Evolutionary conservation across 2,888 invertebrate species (phyloP).

Genomic region (Tridacna gigas): DNA sequence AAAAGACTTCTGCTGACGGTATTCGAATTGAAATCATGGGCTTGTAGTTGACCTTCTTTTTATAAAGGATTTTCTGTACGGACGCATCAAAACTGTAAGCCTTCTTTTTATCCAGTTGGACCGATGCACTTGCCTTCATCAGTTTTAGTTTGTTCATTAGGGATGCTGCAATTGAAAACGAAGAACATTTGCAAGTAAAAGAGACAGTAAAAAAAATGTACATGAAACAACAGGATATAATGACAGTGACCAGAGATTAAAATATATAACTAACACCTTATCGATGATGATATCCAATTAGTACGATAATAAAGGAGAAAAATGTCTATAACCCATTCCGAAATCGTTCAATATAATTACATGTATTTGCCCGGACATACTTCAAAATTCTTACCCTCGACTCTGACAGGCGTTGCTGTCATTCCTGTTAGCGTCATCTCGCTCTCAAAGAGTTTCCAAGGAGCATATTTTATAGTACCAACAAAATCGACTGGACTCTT

Average conservation of each 20-base stretch:
- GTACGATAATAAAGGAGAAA: too few relatives aligned
- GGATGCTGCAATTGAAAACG: background rate
- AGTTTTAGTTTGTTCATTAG: conserved; percentile 58
- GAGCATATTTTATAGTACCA: conserved; percentile 63
- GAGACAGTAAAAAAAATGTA: too few relatives aligned
- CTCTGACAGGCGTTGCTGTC: conserved; percentile 59
- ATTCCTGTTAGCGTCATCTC: conserved; percentile 70
- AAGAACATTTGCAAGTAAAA: too few relatives aligned
- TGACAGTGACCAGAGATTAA: too few relatives aligned
- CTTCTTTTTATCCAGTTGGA: conserved; percentile 30
- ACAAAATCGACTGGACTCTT: conserved; percentile 44
- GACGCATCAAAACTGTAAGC: conserved; percentile 61
- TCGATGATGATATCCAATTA: too few relatives aligned
- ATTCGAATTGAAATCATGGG: conserved; percentile 59
- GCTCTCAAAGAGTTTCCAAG: conserved; percentile 62
- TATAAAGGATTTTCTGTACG: conserved; percentile 55
- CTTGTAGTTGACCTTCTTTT: conserved; percentile 62
- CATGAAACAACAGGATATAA: too few relatives aligned
- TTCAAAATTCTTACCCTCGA: conserved; percentile 64
- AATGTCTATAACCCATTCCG: too few relatives aligned
- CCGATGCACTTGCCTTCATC: conserved; percentile 51
- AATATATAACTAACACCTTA: too few relatives aligned
- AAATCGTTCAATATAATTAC: too few relatives aligned
- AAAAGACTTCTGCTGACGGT: conserved; percentile 57
- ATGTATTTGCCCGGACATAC: background rate